Base-by-base conservation (phyloP, 2,113 vertebrate species). In the Thermophis baileyi region DNA sequence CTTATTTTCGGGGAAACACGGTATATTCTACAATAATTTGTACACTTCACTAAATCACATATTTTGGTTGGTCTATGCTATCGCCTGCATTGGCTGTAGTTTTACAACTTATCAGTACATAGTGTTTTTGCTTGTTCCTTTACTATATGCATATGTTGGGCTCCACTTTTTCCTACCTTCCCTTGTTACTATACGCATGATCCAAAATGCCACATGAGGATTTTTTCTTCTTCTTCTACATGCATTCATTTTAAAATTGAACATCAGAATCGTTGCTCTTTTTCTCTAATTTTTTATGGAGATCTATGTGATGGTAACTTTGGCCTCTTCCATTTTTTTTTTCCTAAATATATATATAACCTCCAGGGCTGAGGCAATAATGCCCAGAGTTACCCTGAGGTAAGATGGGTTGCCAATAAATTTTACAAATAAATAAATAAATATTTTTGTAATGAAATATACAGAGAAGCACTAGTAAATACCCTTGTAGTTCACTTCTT, bases 21-120 rank as follows among this genome's bases (percentile, higher is more conserved):
- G n/a, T n/a, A 44, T 93, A 85, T 7, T 24, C 35, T 89, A 49
- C 53, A 93, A 92, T 40, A 53, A 87, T 95, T 94, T 89, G 8
- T 90, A 40, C 6, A 93, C 18, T 86, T 55, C 27, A 88, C 60
- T 88, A 87, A 85, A 57, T 74, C 89, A n/a, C 14, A 20, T 44
- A 81, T 47, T 85, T 18, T 40, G 90, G 9, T 94, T 94, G 85
- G 60, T 25, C 16, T 4, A 47, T 18, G 16, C 90, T 92, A 92
- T 88, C 0, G 93, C 92, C 90, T 81, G 1, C 27, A 49, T 90
- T 50, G 92, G 51, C 63, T 81, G 88, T 12, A 1, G 0, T 89
- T 91, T 90, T 40, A 22, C 87, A 92, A 14, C 1, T 87, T 50
- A 27, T 7, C 49, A 54, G 49, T 55, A 81, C 46, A 89, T 22